These are phyloP conservation scores for Piezodorus guildinii DNA, from an alignment of 1,140 invertebrate species.

Conservation along the genomic window DNA sequence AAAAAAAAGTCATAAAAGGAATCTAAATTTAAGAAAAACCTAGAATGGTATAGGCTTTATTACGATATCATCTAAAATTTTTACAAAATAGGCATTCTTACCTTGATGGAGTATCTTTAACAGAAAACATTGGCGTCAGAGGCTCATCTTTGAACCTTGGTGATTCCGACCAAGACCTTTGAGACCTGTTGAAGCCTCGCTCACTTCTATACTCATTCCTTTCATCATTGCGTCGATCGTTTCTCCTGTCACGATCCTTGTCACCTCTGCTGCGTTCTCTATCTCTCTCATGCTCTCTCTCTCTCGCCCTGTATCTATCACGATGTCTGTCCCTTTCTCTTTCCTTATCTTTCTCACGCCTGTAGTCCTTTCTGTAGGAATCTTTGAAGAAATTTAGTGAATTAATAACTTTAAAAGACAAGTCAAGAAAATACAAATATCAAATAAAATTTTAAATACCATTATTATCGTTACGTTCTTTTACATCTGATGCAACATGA, in stretches of 20 bases:
- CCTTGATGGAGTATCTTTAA: conserved; percentile 52
- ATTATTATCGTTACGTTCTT: conserved; percentile 34
- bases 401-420: not conserved
- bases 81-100: conserved; percentile 16
- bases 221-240: conserved; percentile 25
- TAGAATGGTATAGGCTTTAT: not conserved
- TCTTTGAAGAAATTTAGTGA: conserved; percentile 24
- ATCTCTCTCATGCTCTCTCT: conserved; percentile 28
- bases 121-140: conserved; percentile 58
- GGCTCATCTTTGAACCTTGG: conserved; percentile 62
- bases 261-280: conserved; percentile 29
- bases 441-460: conserved; percentile 25
- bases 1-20: conserved; percentile 1
- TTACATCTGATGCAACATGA: conserved; percentile 33
- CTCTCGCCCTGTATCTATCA: conserved; percentile 30
- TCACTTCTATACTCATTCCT: conserved; percentile 20
- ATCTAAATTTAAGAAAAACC: not conserved
- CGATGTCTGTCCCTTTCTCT: conserved; percentile 29
- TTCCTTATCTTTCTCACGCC: conserved; percentile 25
- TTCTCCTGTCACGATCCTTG: conserved; percentile 32
- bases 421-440: not conserved
- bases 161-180: conserved; percentile 23
- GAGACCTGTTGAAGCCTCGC: conserved; percentile 30
- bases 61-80: not conserved
- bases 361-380: conserved; percentile 27